Base-by-base conservation (phyloP, 1,140 invertebrate genomes). In the Formica selysi region DNA sequence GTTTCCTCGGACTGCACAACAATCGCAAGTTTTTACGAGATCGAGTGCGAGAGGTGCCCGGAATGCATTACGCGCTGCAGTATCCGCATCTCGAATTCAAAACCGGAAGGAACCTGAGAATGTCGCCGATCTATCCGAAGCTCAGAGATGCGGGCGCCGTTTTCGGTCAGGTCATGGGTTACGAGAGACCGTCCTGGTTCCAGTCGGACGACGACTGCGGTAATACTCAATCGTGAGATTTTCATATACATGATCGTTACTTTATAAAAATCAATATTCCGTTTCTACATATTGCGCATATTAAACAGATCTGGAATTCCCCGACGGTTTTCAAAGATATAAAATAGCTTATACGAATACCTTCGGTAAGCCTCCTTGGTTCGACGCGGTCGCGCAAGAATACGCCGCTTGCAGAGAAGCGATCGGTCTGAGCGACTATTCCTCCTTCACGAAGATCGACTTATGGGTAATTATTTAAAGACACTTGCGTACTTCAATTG, bases 161-260 rank as follows among this genome's bases (percentile, higher is more conserved):
- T 13, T 99, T 99, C 95, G 98, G 98, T 10, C 99, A 99, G 95
- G 98, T 98, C 38, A 99, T 99, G 98, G 99, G 99, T 1, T 99
- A 99, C 94, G 99, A 99, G 94, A 96, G 99, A 89, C 98, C 99
- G 0, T 97, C 98, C 54, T 99, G 98, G 97, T 99, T 99, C 95
- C 97, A 98, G 87, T 93, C 94, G 38, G 91, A 95, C 85, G 92
- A 96, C 71, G 94, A 95, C 68, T 89, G 95, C 62, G 96, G 97
- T 97, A 93, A 22, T 26, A 22, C 16, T 51, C 1, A 51, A 6
- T 51, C 4, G 3, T 51, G 4, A 51, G 48, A 51, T 71, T 76
- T 38, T 54, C 10, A 59, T 70, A 65, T 80, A 51, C 29, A 74
- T 5, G 6, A 22, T n/a, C 19, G 8, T 38, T 48, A 36, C 1